Conservation (phyloP, 2,113 vertebrate genomes). For the Hepsetus odoe region DNA sequence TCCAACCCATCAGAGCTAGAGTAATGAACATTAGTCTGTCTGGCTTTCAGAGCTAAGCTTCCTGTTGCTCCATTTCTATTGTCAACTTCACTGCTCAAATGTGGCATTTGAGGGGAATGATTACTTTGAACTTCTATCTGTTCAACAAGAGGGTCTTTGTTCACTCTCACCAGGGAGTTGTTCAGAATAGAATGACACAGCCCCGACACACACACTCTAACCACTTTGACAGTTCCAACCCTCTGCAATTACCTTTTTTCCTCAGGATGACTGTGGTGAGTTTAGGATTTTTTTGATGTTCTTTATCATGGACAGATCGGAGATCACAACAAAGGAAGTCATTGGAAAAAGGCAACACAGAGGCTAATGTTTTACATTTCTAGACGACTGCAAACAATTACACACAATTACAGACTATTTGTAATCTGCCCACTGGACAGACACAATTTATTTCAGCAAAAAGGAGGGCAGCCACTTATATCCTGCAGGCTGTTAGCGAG, state of each 20-base stretch:
- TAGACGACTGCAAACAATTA: constrained; percentile 27
- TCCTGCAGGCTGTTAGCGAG: background rate
- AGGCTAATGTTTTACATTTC: constrained; percentile 31
- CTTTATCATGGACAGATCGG: background rate
- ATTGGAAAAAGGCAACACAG: constrained; percentile 27
- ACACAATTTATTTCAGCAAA: constrained; percentile 14
- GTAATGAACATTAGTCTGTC: constrained; percentile 39
- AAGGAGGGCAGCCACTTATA: constrained; percentile 3
- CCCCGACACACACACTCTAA: constrained; percentile 46
- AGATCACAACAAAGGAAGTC: constrained; percentile 24
- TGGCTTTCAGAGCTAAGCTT: constrained; percentile 21
- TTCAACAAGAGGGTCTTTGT: constrained; percentile 52
- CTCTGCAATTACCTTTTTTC: constrained; percentile 48
- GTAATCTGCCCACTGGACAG: constrained; percentile 22
- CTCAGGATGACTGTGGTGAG: constrained; percentile 13
- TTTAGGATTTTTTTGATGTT: background rate
- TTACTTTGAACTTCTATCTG: constrained; percentile 59
- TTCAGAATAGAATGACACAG: constrained; percentile 42
- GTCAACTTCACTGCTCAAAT: constrained; percentile 42
- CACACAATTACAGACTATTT: constrained; percentile 24
- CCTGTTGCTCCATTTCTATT: constrained; percentile 51
- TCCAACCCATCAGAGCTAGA: constrained; percentile 24
- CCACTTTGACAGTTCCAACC: constrained; percentile 49
- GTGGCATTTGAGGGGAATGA: constrained; percentile 57
- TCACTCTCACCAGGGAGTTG: constrained; percentile 43